Evolutionary conservation across 1,140 invertebrate genomes (phyloP).

Genomic region (Phymastichus coffea): DNA sequence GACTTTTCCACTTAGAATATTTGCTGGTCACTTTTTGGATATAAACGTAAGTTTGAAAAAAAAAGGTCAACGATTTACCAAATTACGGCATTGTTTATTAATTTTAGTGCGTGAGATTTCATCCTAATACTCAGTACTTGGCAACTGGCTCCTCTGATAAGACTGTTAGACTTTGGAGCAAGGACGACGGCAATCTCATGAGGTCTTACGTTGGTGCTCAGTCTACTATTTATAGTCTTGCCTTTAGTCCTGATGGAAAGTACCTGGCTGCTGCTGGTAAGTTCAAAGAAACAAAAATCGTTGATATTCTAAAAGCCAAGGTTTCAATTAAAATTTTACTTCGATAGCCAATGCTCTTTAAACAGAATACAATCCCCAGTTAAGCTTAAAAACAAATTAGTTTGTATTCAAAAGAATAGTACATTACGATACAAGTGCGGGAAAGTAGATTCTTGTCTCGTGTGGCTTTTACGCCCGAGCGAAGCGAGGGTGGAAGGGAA

Average conservation of each 20-base stretch:
- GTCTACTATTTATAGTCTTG: slow-evolving; percentile 62
- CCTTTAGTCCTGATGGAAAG: slow-evolving; percentile 72
- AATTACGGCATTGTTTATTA: slow-evolving; percentile 18
- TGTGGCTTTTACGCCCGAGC: too few relatives aligned
- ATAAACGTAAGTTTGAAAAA: slow-evolving; percentile 66
- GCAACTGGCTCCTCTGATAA: slow-evolving; percentile 78
- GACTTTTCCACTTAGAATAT: slow-evolving; percentile 75
- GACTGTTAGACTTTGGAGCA: slow-evolving; percentile 73
- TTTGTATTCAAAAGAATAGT: too few relatives aligned
- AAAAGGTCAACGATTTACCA: slow-evolving; percentile 1
- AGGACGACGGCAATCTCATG: slow-evolving; percentile 63
- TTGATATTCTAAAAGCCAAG: not conserved
- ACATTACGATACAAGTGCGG: too few relatives aligned
- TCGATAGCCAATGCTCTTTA: too few relatives aligned
- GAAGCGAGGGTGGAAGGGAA: too few relatives aligned
- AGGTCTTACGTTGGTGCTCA: slow-evolving; percentile 64
- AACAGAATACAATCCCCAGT: too few relatives aligned
- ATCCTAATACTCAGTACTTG: slow-evolving; percentile 79
- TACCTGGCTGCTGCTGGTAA: slow-evolving; percentile 68
- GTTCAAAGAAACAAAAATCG: not conserved
- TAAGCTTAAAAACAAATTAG: too few relatives aligned
- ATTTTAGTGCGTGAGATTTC: slow-evolving; percentile 73
- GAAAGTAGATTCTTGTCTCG: too few relatives aligned
- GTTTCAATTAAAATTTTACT: too few relatives aligned
- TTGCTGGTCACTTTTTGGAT: slow-evolving; percentile 80